Evolutionary conservation across 1,140 invertebrate species (phyloP), one percentile per base, ranked within the genome.

Genomic region (Tribolium madens): DNA sequence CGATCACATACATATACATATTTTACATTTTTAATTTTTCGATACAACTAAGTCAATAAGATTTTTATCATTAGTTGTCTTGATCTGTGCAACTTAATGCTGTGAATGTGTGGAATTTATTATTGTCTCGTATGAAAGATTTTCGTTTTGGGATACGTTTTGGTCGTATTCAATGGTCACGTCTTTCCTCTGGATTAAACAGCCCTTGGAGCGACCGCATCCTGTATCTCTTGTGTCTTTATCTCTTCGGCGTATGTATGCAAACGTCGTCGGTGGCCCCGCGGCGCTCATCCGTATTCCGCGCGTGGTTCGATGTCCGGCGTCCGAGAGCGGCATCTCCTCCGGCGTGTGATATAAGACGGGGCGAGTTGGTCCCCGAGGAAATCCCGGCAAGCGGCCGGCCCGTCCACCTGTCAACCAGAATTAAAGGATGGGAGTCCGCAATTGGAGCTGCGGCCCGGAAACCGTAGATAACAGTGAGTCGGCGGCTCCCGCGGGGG

Each of bases 391-490:
- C 75, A 71, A 77, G 77, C 78, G 71, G 75, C 75, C 75, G 75
- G 73, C 71, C 77, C 79, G 82, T 83, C 80, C 81, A 84, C 84
- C 83, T 84, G 84, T 84, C 84, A 84, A 78, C 50, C 73, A 64
- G 81, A 84, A 84, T 84, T 84, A 84, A 84, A 84, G 83, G 79
- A 82, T 81, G 79, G 83, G 48, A 57, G 72, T 64, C 79, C 79
- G 81, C 81, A 83, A 82, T 80, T 79, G 81, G 77, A 82, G 75
- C 79, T 78, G 80, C 78, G 77, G 77, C 77, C 76, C 75, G 75
- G 77, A 60, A 74, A 76, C 81, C 78, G 80, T 82, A 83, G 83
- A 83, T 83, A 83, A 83, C 83, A 75, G 76, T 76, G 77, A 78
- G 77, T 76, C 79, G 76, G 26, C 47, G 68, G 21, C 76, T 82